Conservation (phyloP, 2,797 vertebrate species). For the Eptatretus atami region DNA sequence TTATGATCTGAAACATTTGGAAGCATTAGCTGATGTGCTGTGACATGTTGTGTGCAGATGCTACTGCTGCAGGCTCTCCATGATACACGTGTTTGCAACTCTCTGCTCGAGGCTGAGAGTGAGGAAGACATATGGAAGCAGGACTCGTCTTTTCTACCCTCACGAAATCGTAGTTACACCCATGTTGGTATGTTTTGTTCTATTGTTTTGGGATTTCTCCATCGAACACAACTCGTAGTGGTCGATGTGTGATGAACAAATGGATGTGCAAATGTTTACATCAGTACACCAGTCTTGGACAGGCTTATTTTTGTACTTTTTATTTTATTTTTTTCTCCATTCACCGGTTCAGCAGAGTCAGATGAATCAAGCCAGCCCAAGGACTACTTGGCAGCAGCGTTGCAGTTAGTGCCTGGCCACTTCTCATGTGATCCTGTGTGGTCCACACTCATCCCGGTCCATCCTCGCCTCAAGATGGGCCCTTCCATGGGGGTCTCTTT, state of each 20-base stretch:
- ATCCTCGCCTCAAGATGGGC: conserved; percentile 76
- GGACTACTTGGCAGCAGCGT: conserved; percentile 78
- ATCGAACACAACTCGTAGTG: not conserved
- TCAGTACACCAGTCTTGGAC: too few species aligned
- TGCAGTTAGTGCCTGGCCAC: conserved; percentile 87
- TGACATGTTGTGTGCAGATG: conserved; percentile 15
- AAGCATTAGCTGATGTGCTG: not conserved
- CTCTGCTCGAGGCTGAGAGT: conserved; percentile 74
- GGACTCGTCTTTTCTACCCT: conserved; percentile 35
- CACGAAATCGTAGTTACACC: conserved; percentile 25
- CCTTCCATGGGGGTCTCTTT: too few species aligned
- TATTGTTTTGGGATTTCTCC: not conserved
- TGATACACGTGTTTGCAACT: conserved; percentile 71
- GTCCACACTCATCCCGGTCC: conserved; percentile 73
- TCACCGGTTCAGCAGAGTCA: conserved; percentile 32
- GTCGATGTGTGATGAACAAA: not conserved
- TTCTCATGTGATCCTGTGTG: conserved; percentile 76
- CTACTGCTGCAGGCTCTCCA: conserved; percentile 79
- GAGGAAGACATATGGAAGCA: conserved; percentile 97
- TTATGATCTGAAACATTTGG: not conserved
- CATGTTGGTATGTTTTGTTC: conserved; percentile 28
- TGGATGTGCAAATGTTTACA: not conserved
- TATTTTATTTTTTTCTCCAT: not conserved
- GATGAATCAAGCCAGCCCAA: conserved; percentile 77
- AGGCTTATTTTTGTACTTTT: not conserved